Base-by-base conservation (phyloP, 2,797 vertebrate genomes). In the Rhinogobio ventralis region DNA sequence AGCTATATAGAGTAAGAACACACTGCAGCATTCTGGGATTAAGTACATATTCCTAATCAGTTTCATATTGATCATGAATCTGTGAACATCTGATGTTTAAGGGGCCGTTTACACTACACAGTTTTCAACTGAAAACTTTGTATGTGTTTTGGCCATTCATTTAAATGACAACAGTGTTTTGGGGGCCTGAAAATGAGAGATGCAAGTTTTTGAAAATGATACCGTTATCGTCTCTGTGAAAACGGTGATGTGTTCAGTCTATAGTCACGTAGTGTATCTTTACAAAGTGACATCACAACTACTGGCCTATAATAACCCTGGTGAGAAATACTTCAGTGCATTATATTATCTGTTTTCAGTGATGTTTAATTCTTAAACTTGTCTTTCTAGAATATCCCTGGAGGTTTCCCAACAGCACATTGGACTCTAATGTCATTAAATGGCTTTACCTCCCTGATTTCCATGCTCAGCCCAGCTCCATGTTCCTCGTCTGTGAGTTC, bases 381-480 rank as follows among this genome's bases (percentile, higher is more conserved):
- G 28, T 86, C 30, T 82, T 93, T 93, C 23, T 94, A 99, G 98
- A 98, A 78, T 99, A 99, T 89, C 98, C 98, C 3, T 99, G 98
- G 98, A 97, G 98, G 90, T 95, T 94, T 92, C 93, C 94, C 57
- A 92, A 89, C 81, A 94, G 96, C 77, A 89, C 87, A 42, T 95
- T 96, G 74, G 94, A 97, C 71, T 96, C 97, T 87, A 98, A 98
- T 55, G 96, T 99, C 92, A 96, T 99, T 91, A 99, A 98, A 91
- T 99, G 98, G 98, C 94, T 99, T 77, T 99, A 97, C 85, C 94
- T 99, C 86, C 98, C 98, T 72, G 98, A 99, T 88, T 99, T 99
- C 92, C 94, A 89, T 86, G 96, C 95, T 81, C 92, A 86, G 39
- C 98, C 98, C 82, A 96, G 96, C 87, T 91, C 98, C 0, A 88